Evolutionary conservation across 2,113 vertebrate genomes (phyloP), one percentile per base, ranked within the genome.

Genomic region (Atrichornis clamosus): DNA sequence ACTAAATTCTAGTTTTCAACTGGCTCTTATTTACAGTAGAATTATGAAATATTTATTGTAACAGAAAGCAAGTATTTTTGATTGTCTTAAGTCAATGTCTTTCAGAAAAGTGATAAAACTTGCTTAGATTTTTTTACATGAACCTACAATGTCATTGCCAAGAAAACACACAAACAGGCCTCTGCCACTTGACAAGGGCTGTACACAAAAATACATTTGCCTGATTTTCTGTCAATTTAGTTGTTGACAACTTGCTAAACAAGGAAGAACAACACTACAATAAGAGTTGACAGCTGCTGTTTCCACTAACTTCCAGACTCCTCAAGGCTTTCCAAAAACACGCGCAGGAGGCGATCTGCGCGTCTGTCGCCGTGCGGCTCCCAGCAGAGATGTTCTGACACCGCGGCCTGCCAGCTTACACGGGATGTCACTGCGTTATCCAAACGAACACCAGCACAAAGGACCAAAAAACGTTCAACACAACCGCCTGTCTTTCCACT

Each of bases 261-360:
- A 73, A 95, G 69, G 94, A 95, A 8, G 69, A 90, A 88, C 84
- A 91, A 79, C 81, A 64, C 73, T 67, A 75, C 91, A 94, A 67
- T 81, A 96, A 88, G 80, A 94, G 68, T n/a, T 97, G 96, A 93
- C 97, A 97, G 97, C 91, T 97, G 93, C 84, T 86, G 82, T 84
- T 96, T 95, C 91, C 68, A 73, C 47, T 80, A 89, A 87, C 78
- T 89, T 77, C 80, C 53, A 76, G 44, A 86, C 92, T 77, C 63
- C 74, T 90, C 23, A 56, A 93, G 56, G 13, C 68, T 90, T 93
- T 89, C 86, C 81, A 92, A 41, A 70, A 73, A 24, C 49, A 52
- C 42, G 50, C 3, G 49, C 73, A 68, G 76, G 68, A 81, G 41
- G 22, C 5, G 7, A 87, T 90, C 58, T 60, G 68, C 59, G 84